phyloP scores from a whole-genome alignment of 2,113 vertebrate genomes.

The Siphamia tubifer region DNA sequence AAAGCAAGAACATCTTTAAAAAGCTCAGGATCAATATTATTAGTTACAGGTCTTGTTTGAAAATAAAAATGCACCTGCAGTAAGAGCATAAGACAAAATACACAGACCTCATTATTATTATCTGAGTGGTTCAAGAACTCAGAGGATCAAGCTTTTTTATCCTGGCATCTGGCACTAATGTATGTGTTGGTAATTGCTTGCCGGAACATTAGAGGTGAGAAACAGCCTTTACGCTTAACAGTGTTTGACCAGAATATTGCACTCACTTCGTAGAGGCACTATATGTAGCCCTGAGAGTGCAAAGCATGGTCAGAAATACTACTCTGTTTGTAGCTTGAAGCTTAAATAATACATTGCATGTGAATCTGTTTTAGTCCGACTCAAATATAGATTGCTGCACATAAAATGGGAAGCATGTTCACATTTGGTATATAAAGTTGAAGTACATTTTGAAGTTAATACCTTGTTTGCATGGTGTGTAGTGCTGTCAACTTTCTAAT shows the following conservation, averaged over 20 bases:
- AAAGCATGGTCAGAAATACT: background rate
- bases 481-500: too few relatives aligned
- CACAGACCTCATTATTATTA: too few relatives aligned
- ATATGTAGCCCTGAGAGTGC: constrained; percentile 2
- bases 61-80: too few relatives aligned
- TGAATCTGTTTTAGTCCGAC: constrained; percentile 1
- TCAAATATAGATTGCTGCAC: background rate
- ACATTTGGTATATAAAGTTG: too few relatives aligned
- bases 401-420: background rate
- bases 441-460: too few relatives aligned
- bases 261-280: background rate
- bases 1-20: too few relatives aligned
- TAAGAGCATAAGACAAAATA: too few relatives aligned
- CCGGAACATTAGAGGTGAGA: background rate
- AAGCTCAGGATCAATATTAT: too few relatives aligned
- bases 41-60: too few relatives aligned
- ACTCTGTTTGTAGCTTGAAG: constrained; percentile 19
- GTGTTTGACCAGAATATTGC: background rate
- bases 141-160: too few relatives aligned
- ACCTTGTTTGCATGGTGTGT: too few relatives aligned
- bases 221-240: background rate
- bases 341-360: constrained; percentile 47
- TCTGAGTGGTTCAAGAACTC: too few relatives aligned
- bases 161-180: background rate
- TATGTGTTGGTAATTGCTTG: background rate